Conservation (phyloP, 2,888 invertebrate species). For the Drosophila neutralis region DNA sequence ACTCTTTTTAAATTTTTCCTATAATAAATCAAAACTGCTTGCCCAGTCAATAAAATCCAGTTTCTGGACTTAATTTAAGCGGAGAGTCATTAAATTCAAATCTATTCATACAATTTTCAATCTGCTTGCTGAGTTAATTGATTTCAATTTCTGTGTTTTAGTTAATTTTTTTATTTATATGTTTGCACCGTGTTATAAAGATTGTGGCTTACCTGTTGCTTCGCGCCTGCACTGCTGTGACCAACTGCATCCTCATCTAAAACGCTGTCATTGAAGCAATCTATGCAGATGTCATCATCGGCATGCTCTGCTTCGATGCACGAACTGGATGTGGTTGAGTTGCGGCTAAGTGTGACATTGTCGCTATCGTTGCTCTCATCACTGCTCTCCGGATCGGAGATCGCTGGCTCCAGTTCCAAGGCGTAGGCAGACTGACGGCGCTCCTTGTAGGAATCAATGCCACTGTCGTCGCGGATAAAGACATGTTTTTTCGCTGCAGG, state of each 20-base stretch:
- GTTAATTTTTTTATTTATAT: not conserved
- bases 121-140: not conserved
- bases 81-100: not conserved
- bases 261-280: constrained; percentile 43
- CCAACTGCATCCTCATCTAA: constrained; percentile 30
- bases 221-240: constrained; percentile 15
- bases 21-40: not conserved
- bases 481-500: constrained; percentile 62
- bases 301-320: constrained; percentile 52
- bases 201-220: constrained; percentile 51
- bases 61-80: not conserved
- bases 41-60: not conserved
- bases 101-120: not conserved
- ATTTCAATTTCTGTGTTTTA: not conserved
- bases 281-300: constrained; percentile 54
- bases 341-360: constrained; percentile 67
- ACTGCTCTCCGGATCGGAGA: constrained; percentile 68
- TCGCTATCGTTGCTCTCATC: constrained; percentile 78
- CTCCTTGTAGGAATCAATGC: constrained; percentile 47
- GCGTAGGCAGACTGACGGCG: constrained; percentile 67
- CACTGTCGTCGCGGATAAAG: constrained; percentile 48
- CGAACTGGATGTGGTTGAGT: constrained; percentile 69
- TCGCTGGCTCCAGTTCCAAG: constrained; percentile 79
- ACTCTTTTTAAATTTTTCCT: not conserved
- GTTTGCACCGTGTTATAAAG: not conserved